Evolutionary conservation across 2,113 vertebrate genomes (phyloP).

Genomic region (Neomonachus schauinslandi): DNA sequence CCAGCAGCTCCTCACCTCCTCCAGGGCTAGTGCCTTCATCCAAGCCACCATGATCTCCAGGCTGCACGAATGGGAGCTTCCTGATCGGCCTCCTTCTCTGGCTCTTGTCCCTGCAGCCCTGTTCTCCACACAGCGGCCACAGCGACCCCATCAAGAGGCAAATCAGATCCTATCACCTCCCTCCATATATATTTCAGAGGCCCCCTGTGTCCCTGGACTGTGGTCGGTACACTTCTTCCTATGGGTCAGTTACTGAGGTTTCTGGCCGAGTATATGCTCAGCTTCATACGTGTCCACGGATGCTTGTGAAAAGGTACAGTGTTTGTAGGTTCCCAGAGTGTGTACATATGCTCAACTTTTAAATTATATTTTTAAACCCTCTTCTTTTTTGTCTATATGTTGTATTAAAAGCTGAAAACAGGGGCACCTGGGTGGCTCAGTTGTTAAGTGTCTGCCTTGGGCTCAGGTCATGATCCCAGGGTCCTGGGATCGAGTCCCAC

Average conservation of each 20-base stretch:
- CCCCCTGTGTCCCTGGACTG: background rate
- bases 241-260: background rate
- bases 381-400: background rate
- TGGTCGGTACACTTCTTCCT: background rate
- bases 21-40: accelerated
- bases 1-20: background rate
- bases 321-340: background rate
- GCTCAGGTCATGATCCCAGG: too few relatives aligned
- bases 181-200: background rate
- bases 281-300: background rate
- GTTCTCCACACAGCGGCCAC: background rate
- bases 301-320: background rate
- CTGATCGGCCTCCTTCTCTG: too few relatives aligned
- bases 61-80: background rate
- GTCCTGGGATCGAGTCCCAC: too few relatives aligned
- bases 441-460: too few relatives aligned
- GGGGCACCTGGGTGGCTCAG: too few relatives aligned
- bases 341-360: background rate
- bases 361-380: background rate
- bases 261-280: background rate
- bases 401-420: background rate
- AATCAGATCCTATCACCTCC: background rate
- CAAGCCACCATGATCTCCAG: background rate
- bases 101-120: background rate
- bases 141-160: background rate